phyloP scores from a whole-genome alignment of 2,113 vertebrate species.

The Leptobrachium leishanense region DNA sequence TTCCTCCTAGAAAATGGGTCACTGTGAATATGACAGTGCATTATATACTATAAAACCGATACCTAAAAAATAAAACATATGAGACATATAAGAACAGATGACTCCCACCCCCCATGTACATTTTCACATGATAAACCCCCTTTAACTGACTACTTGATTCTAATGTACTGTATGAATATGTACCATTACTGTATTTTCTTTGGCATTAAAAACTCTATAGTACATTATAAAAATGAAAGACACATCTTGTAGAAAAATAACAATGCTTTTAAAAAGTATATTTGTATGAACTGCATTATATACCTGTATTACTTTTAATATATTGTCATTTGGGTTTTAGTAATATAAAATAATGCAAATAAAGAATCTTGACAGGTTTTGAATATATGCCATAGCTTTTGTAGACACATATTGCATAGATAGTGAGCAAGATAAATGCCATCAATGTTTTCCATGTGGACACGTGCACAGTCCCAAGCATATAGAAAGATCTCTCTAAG shows the following conservation, averaged over 20 bases:
- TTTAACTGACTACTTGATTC: slow-evolving; percentile 60
- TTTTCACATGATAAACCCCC: slow-evolving; percentile 59
- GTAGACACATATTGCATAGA: slow-evolving; percentile 17
- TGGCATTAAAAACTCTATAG: slow-evolving; percentile 69
- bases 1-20: background rate
- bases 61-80: background rate
- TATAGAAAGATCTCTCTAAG: background rate
- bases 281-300: slow-evolving; percentile 74
- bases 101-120: background rate
- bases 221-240: slow-evolving; percentile 66
- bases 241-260: slow-evolving; percentile 83
- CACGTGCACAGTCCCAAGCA: slow-evolving; percentile 1
- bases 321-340: slow-evolving; percentile 62
- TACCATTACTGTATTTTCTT: slow-evolving; percentile 70
- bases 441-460: slow-evolving; percentile 31
- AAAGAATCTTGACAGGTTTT: slow-evolving; percentile 3
- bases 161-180: slow-evolving; percentile 65
- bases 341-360: slow-evolving; percentile 39
- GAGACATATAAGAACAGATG: slow-evolving; percentile 29
- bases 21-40: background rate
- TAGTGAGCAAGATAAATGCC: slow-evolving; percentile 5
- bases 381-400: slow-evolving; percentile 17
- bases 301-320: slow-evolving; percentile 65
- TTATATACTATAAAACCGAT: background rate
- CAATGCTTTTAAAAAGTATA: slow-evolving; percentile 79